Conservation (phyloP, 2,888 invertebrate species). For the Epirrhoe tristata region DNA sequence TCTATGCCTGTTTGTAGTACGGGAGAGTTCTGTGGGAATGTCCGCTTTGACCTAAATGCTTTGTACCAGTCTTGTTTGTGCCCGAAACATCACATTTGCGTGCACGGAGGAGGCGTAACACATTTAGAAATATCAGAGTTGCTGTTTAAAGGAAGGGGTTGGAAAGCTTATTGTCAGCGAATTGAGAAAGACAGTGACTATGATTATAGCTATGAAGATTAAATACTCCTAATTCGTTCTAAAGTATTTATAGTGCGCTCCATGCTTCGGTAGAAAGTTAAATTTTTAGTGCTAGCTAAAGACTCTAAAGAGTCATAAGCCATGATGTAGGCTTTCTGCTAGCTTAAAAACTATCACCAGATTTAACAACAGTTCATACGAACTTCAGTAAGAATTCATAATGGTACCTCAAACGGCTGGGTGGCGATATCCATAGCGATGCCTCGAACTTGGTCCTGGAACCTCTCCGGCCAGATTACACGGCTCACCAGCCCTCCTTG, state of each 20-base stretch:
- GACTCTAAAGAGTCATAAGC: too few relatives aligned
- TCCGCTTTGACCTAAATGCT: constrained; percentile 84
- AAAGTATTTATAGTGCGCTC: too few relatives aligned
- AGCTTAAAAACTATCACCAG: too few relatives aligned
- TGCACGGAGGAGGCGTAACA: constrained; percentile 78
- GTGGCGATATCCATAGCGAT: constrained; percentile 89
- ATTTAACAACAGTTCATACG: too few relatives aligned
- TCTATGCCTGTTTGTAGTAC: constrained; percentile 81
- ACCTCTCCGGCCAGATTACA: constrained; percentile 91
- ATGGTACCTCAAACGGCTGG: constrained; percentile 89
- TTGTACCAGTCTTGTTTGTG: constrained; percentile 88
- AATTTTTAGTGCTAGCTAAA: too few relatives aligned
- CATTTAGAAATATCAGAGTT: constrained; percentile 80
- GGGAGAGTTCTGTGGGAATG: constrained; percentile 86
- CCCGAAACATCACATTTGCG: constrained; percentile 85
- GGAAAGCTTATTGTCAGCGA: constrained; percentile 83
- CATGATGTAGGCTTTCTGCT: too few relatives aligned
- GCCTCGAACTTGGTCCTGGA: constrained; percentile 90
- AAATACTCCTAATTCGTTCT: constrained; percentile 39
- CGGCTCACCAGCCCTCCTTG: constrained; percentile 92
- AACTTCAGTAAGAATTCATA: neutral
- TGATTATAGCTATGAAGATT: constrained; percentile 65
- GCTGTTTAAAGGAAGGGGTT: constrained; percentile 84
- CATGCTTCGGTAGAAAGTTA: too few relatives aligned
- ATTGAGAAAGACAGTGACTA: constrained; percentile 48